Conservation (phyloP, 2,113 vertebrate genomes). For the Brevimyrus niger region DNA sequence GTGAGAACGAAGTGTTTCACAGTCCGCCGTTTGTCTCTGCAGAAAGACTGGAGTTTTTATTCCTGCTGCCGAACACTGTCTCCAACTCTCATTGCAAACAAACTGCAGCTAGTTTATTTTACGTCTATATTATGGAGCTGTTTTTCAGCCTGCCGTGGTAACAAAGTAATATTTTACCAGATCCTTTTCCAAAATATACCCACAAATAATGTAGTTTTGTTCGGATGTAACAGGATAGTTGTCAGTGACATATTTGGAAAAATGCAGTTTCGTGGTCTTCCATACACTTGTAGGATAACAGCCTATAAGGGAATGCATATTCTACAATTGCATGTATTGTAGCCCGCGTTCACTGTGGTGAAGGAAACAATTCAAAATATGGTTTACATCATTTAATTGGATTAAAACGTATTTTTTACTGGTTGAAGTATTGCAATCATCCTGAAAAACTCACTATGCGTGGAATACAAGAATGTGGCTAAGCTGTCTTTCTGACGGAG, state of each 20-base stretch:
- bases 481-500: neutral
- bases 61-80: neutral
- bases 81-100: neutral
- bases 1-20: conserved; percentile 4
- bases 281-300: neutral
- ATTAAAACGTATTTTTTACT: neutral
- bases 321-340: neutral
- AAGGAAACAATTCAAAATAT: neutral
- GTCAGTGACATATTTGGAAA: neutral
- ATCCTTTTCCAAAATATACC: neutral
- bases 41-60: neutral
- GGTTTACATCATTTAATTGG: neutral
- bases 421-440: neutral
- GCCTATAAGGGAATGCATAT: neutral
- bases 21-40: neutral
- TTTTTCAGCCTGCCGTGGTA: neutral
- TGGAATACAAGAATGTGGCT: neutral
- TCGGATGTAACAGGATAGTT: neutral
- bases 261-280: neutral
- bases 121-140: neutral
- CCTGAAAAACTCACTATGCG: neutral
- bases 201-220: neutral
- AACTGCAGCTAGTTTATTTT: neutral
- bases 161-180: neutral
- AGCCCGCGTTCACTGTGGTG: neutral